Percentiles rank a stretch among this genome's conserved stretches.
Conservation (phyloP, 2,888 invertebrate genomes). For the Pachycephus smyrnensis region DNA sequence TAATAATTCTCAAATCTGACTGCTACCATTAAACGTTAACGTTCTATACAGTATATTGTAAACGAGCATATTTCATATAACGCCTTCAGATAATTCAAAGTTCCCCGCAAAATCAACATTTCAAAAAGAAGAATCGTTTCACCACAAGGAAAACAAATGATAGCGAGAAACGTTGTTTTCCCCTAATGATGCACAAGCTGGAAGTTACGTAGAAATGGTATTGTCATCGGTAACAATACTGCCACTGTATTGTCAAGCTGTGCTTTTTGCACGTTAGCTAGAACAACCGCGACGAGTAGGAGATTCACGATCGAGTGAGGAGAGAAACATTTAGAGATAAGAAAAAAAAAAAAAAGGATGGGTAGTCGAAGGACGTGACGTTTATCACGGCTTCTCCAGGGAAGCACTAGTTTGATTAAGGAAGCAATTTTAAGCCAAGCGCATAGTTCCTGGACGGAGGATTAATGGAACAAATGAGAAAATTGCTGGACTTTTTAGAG, state of each 20-base stretch:
- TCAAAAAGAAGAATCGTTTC: conserved; percentile 3
- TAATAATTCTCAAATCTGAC: background rate
- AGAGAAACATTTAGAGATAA: background rate
- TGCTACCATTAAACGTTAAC: background rate
- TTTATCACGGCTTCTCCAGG: background rate
- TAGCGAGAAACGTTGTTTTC: background rate
- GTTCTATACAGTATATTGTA: background rate
- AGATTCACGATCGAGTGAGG: background rate
- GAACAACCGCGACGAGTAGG: background rate
- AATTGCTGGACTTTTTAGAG: background rate
- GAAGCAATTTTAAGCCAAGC: background rate
- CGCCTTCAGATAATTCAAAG: background rate
- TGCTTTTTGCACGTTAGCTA: conserved; percentile 1
- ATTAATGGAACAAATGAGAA: background rate
- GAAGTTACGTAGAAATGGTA: conserved; percentile 1
- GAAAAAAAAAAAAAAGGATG: background rate
- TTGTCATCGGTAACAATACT: background rate
- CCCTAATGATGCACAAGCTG: background rate
- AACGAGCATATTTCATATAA: background rate
- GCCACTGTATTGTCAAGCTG: background rate
- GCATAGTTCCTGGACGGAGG: background rate
- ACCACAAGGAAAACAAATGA: background rate
- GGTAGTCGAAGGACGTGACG: background rate
- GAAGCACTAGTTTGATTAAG: background rate
- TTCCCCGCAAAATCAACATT: background rate